A percentile compares a stretch with the other conserved stretches of the same genome.
Evolutionary conservation across 2,113 vertebrate genomes (phyloP).

Genomic region (Malurus cyaneus): DNA sequence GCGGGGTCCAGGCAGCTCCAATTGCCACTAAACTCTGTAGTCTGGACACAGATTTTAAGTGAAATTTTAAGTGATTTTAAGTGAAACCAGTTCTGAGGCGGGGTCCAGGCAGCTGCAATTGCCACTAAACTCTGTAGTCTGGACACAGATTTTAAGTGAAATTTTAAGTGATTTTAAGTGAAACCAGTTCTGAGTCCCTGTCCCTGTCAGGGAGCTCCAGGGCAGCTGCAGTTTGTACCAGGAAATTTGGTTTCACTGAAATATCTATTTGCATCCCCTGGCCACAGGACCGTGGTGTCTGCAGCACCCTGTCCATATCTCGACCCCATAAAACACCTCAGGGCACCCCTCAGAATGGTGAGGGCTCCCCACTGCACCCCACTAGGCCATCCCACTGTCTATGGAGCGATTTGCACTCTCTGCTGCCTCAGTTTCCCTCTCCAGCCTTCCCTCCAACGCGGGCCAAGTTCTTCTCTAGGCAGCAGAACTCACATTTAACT

Average conservation of each 20-base stretch:
- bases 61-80: too few species aligned
- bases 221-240: background rate
- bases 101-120: background rate
- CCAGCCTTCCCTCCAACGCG: background rate
- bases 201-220: background rate
- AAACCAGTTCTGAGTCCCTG: too few species aligned
- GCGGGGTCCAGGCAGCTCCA: fast-evolving
- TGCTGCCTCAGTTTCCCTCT: background rate
- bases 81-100: too few species aligned
- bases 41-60: background rate
- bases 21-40: background rate
- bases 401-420: fast-evolving
- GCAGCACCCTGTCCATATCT: background rate
- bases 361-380: background rate
- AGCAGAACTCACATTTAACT: background rate
- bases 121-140: background rate
- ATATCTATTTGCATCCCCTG: background rate
- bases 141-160: background rate
- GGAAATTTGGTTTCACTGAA: background rate
- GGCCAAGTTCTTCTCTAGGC: background rate
- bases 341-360: fast-evolving
- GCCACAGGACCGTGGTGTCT: background rate
- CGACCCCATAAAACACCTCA: fast-evolving
- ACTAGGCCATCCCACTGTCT: fast-evolving
- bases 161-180: too few species aligned